These are phyloP conservation scores for Phainopepla nitens DNA, from an alignment of 2,113 vertebrate species.

Conservation along the genomic window DNA sequence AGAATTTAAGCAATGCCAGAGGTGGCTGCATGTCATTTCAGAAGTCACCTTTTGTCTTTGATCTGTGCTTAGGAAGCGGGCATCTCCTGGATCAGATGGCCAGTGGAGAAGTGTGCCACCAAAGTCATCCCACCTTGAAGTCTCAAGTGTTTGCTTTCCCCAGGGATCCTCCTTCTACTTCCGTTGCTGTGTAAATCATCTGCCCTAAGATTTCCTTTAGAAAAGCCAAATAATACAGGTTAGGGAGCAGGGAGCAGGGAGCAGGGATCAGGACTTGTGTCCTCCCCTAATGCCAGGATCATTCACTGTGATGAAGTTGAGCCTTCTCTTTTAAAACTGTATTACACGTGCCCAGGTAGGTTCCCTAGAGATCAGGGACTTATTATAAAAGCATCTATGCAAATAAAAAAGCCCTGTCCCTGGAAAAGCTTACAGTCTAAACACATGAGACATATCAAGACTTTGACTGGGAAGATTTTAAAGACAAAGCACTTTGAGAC, in stretches of 20 bases:
- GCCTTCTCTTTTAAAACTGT: background rate
- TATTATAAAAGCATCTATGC: background rate
- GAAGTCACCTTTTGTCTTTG: constrained; percentile 68
- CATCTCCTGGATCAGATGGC: constrained; percentile 56
- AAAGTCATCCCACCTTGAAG: constrained; percentile 67
- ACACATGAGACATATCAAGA: background rate
- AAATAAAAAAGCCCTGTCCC: background rate
- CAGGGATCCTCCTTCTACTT: constrained; percentile 48
- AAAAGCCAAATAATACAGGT: background rate
- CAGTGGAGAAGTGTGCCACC: constrained; percentile 67
- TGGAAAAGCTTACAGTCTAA: background rate
- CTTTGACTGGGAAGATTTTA: background rate
- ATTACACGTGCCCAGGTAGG: background rate
- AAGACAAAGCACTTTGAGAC: background rate
- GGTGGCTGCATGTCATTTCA: constrained; percentile 62
- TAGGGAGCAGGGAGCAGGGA: background rate
- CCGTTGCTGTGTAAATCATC: constrained; percentile 22
- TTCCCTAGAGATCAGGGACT: background rate
- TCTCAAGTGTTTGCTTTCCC: constrained; percentile 71
- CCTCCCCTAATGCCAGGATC: background rate
- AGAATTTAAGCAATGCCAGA: constrained; percentile 59
- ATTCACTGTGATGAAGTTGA: background rate
- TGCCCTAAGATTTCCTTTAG: constrained; percentile 15
- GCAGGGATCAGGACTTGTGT: background rate
- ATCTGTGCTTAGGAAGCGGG: constrained; percentile 63